Evolutionary conservation across 2,797 vertebrate species (phyloP), one percentile per base, ranked within the genome.

Genomic region (Sparus aurata): DNA sequence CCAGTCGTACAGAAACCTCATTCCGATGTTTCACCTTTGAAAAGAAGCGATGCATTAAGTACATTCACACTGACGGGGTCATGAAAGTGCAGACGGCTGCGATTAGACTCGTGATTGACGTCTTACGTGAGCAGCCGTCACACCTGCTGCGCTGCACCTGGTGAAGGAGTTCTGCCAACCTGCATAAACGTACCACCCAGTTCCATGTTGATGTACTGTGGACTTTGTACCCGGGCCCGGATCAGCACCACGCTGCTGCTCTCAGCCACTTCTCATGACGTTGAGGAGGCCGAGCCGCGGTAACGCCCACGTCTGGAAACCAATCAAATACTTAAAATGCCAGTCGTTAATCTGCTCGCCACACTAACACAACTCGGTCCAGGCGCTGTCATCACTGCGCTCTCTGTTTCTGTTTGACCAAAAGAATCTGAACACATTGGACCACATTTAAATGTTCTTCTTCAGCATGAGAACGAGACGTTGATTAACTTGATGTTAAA

Each of bases 301-400:
- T 1, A 15, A 61, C 75, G 12, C 76, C 63, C 46, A 43, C 59
- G 12, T 25, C 2, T 63, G 50, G 25, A 67, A 75, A 20, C 22
- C 13, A 46, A 22, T 60, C 57, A 68, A 38, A 67, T 49, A 22
- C 2, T 59, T 63, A 1, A 65, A 50, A 79, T 55, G 20, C 49
- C 76, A 38, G 3, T 15, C 2, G 34, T 62, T 55, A 5, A 2
- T 58, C 58, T 73, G 11, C 46, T 16, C 0, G 16, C 17, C 38
- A 47, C 30, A 57, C 45, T 52, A 9, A 46, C 6, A 45, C 66
- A 61, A 49, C 65, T 70, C n/a, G 12, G 27, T 16, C 46, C 3
- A 3, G 17, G 11, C 0, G 13, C 73, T 50, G 45, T 27, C 45
- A 18, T 11, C 52, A 47, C 61, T 62, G 7, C 18, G n/a, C 2